A percentile compares a stretch with the other conserved stretches of the same genome.
Evolutionary conservation across 2,797 vertebrate species (phyloP).

Genomic region (Coluber constrictor): DNA sequence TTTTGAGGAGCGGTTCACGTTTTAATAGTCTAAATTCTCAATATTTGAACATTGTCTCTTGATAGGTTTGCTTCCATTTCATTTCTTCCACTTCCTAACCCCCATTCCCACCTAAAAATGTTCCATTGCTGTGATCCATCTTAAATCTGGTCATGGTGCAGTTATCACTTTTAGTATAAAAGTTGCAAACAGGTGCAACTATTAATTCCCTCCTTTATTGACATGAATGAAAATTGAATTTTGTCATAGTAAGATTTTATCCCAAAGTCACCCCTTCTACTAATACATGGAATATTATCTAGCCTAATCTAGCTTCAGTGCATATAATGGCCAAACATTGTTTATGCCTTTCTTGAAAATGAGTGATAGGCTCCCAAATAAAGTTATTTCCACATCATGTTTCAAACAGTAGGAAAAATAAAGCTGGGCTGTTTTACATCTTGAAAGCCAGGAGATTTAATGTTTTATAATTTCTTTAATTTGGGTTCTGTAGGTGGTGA

Average conservation of each 20-base stretch:
- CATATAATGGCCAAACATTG: not conserved
- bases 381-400: not conserved
- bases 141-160: not conserved
- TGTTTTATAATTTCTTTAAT: not conserved
- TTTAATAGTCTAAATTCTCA: not conserved
- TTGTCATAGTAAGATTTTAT: not conserved
- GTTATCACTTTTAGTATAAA: not conserved
- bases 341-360: conserved; percentile 6
- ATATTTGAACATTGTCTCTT: not conserved
- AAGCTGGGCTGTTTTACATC: not conserved
- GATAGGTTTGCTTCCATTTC: not conserved
- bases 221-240: not conserved
- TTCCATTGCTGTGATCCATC: not conserved
- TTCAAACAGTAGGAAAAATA: not conserved
- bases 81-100: not conserved
- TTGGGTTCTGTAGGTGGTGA: not conserved
- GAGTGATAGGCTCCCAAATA: not conserved
- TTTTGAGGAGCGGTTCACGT: not conserved
- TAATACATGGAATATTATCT: not conserved
- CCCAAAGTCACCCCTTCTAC: not conserved
- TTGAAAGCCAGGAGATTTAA: not conserved
- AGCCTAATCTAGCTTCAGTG: not conserved
- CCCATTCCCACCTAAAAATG: not conserved
- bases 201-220: not conserved
- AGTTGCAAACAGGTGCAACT: not conserved